Conservation (phyloP, 2,113 vertebrate genomes). For the Urocynchramus pylzowi region DNA sequence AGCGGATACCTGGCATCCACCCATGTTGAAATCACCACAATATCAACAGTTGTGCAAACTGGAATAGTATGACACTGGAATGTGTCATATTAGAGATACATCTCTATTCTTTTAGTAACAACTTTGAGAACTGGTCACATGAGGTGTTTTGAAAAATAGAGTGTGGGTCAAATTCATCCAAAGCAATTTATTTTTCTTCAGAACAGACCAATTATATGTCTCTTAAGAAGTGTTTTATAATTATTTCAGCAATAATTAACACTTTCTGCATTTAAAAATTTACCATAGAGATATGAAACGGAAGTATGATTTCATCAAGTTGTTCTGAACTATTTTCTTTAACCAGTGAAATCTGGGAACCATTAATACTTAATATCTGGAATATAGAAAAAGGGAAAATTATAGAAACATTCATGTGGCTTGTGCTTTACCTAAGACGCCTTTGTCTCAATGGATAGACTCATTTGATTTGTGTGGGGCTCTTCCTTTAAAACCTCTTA, state of each 20-base stretch:
- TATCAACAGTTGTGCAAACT: neutral
- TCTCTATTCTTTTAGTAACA: neutral
- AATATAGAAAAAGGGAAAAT: neutral
- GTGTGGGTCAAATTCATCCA: neutral
- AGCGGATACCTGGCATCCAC: neutral
- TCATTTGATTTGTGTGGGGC: fast-evolving
- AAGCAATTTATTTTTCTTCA: neutral
- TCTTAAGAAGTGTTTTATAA: neutral
- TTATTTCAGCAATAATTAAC: neutral
- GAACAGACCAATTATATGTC: neutral
- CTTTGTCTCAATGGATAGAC: neutral
- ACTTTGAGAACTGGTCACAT: neutral
- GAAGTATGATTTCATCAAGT: neutral
- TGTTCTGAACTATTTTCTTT: neutral
- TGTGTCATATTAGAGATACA: fast-evolving
- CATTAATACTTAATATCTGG: neutral
- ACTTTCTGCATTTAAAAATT: neutral
- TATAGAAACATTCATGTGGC: neutral
- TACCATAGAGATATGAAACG: fast-evolving
- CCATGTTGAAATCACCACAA: neutral
- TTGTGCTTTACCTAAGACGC: neutral
- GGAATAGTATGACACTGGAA: neutral
- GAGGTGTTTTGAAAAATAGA: neutral
- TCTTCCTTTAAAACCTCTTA: neutral
- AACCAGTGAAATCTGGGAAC: neutral